Evolutionary conservation across 2,888 invertebrate species (phyloP).

Genomic region (Catocala sponsa): DNA sequence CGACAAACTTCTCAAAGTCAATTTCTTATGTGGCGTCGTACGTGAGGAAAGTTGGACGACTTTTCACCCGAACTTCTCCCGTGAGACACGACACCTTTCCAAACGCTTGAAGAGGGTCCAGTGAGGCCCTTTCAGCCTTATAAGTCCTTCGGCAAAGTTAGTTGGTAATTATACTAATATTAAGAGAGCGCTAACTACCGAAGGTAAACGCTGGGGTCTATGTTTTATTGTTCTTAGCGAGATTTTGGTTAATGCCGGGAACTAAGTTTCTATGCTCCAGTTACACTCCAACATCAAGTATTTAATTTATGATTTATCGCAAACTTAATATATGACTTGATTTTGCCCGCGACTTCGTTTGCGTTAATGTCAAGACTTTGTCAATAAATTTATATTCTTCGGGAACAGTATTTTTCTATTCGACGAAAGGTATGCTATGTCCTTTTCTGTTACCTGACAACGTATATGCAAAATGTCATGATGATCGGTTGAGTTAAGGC

Average conservation of each 20-base stretch:
- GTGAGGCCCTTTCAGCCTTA: not conserved
- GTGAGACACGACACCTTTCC: slow-evolving; percentile 22
- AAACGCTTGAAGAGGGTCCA: slow-evolving; percentile 28
- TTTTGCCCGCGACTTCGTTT: too few relatives aligned
- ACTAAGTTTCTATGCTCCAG: too few relatives aligned
- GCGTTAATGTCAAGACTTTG: too few relatives aligned
- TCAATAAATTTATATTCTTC: too few relatives aligned
- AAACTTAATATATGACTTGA: too few relatives aligned
- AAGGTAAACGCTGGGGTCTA: not conserved
- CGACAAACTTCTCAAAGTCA: slow-evolving; percentile 32
- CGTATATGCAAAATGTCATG: too few relatives aligned
- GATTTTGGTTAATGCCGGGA: not conserved
- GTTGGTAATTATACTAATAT: slow-evolving; percentile 30
- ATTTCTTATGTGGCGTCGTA: slow-evolving; percentile 22
- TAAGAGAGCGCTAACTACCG: slow-evolving; percentile 1
- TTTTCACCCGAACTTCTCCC: slow-evolving; percentile 27
- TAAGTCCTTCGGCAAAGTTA: slow-evolving; percentile 7
- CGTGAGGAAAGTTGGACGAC: slow-evolving; percentile 20
- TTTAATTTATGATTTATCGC: too few relatives aligned
- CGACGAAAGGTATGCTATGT: too few relatives aligned
- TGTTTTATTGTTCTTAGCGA: not conserved
- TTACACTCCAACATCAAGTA: too few relatives aligned
- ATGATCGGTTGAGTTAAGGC: too few relatives aligned
- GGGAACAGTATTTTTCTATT: too few relatives aligned
- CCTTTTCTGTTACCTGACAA: too few relatives aligned